These are phyloP conservation scores for Coregonus sp. DNA, from an alignment of 2,797 vertebrate genomes.

Conservation along the genomic window DNA sequence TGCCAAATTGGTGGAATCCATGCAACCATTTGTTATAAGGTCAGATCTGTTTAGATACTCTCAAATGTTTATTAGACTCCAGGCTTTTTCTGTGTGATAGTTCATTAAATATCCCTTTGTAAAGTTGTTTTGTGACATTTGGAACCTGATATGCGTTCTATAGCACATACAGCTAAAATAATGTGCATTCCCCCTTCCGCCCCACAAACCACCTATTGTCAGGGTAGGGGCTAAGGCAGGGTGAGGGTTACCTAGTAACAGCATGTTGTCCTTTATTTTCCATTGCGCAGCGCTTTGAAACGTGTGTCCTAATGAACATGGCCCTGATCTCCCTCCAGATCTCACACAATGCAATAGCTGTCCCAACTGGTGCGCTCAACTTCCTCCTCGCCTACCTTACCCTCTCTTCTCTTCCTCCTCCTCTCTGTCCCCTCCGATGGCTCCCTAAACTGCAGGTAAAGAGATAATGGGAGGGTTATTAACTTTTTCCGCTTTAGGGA, in stretches of 20 bases:
- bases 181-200: background rate
- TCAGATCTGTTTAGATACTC: constrained; percentile 19
- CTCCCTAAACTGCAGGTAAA: constrained; percentile 55
- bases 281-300: background rate
- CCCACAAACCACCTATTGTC: background rate
- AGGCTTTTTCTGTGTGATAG: background rate
- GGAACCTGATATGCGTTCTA: background rate
- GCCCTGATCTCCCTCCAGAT: background rate
- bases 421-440: constrained; percentile 32
- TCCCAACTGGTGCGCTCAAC: constrained; percentile 1
- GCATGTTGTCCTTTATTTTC: background rate
- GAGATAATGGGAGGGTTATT: constrained; percentile 68
- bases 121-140: background rate
- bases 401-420: background rate
- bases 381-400: background rate
- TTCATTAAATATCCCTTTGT: background rate
- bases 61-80: constrained; percentile 36
- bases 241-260: background rate
- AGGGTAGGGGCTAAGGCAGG: background rate
- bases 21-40: constrained; percentile 57
- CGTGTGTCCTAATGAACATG: background rate
- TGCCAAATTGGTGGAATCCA: constrained; percentile 33
- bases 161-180: background rate
- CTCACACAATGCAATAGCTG: background rate
- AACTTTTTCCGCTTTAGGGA: constrained; percentile 76